Base-by-base conservation (phyloP, 2,113 vertebrate genomes). In the Tricholaema leucomelas region DNA sequence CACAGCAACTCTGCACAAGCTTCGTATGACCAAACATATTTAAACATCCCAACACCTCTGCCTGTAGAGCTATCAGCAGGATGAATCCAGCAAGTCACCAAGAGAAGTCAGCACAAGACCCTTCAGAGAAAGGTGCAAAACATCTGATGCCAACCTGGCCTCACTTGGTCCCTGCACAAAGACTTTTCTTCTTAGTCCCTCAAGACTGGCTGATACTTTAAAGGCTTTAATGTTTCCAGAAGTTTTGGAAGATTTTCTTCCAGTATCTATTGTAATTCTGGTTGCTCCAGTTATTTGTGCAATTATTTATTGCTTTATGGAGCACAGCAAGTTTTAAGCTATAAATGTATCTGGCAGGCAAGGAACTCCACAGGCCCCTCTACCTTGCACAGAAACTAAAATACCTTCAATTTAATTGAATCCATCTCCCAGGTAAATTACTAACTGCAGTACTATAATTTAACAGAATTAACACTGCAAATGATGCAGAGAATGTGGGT, bases 311-410 rank as follows among this genome's bases (percentile, higher is more conserved):
- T 69, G 40, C 50, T 91, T 86, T 90, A 75, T 50, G n/a, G 50
- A 35, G 55, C 92, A 81, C 92, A 93, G 93, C 91, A 58, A n/a
- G 94, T 33, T 80, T 81, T 88, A 90, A 94, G 81, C 46, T 50
- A 87, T 86, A 93, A 96, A 94, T 73, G 44, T 12, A 30, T 65
- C 70, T 69, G n/a, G 35, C 12, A 81, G 79, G 81, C 72, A 95
- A 82, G 52, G 59, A 87, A 79, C 79, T 89, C 85, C 73, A 76
- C 85, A 86, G 66, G 48, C 5, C 36, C 35, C 31, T 67, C 75
- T 75, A 48, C 74, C 74, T 93, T n/a, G 15, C n/a, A 73, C 14
- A 40, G 64, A 80, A 95, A 94, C 63, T 16, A 88, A 76, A 95
- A 91, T 46, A 81, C 36, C 55, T 70, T 55, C 74, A 75, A 28